These are phyloP conservation scores for Sebastolobus alascanus DNA, from an alignment of 2,797 vertebrate species.

Conservation along the genomic window DNA sequence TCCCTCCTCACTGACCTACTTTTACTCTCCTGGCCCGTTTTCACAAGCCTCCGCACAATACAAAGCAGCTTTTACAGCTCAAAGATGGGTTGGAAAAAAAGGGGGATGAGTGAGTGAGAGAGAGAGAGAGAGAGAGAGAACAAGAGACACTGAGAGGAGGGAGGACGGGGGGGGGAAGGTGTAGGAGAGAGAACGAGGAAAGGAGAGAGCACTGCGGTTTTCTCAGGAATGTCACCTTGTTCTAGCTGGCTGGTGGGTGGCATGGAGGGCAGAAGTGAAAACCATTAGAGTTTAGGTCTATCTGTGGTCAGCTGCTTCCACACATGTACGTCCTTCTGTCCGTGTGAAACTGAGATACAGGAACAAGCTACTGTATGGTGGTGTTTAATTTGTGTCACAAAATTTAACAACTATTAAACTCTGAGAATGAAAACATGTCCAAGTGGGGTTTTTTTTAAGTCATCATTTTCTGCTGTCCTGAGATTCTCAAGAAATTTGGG, in stretches of 20 bases:
- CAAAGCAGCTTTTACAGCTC: conserved; percentile 71
- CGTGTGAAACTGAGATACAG: conserved; percentile 6
- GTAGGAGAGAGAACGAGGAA: conserved; percentile 24
- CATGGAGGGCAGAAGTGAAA: conserved; percentile 38
- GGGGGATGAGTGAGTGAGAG: neutral
- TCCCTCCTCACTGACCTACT: conserved; percentile 84
- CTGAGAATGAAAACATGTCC: neutral
- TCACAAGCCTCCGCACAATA: conserved; percentile 73
- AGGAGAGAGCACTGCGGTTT: conserved; percentile 61
- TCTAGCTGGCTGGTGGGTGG: conserved; percentile 41
- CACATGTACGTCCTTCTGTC: neutral
- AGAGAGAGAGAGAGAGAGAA: conserved; percentile 3
- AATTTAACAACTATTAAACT: neutral
- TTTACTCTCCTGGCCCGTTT: conserved; percentile 81
- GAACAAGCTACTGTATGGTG: neutral
- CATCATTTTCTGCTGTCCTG: neutral
- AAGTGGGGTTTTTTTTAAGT: neutral
- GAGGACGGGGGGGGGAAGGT: neutral
- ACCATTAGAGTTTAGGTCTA: conserved; percentile 18
- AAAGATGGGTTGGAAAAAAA: conserved; percentile 40
- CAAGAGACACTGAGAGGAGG: conserved; percentile 6
- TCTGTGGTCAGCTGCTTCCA: conserved; percentile 30
- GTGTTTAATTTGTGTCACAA: neutral
- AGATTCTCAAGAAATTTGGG: conserved; percentile 17
- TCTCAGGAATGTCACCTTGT: conserved; percentile 77